A percentile compares a stretch with the other conserved stretches of the same genome.
Conservation (phyloP, 2,888 invertebrate genomes). For the Orthonevra nobilis region DNA sequence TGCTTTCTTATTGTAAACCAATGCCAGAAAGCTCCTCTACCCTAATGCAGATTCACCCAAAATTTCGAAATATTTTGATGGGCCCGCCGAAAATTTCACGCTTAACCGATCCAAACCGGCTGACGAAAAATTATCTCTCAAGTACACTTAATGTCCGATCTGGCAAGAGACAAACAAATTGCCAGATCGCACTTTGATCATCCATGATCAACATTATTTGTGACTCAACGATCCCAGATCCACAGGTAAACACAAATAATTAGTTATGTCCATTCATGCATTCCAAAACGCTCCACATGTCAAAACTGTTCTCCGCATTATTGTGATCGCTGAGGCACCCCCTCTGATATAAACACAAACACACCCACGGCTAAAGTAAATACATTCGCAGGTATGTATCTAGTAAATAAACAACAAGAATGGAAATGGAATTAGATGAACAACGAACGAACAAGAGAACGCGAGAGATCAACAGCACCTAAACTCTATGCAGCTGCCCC, state of each 20-base stretch:
- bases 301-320: constrained; percentile 33
- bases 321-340: constrained; percentile 31
- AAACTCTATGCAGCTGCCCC: constrained; percentile 9
- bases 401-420: constrained; percentile 13
- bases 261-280: constrained; percentile 53
- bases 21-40: too few species aligned
- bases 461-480: constrained; percentile 42
- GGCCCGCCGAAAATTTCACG: constrained; percentile 29
- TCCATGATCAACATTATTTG: constrained; percentile 17
- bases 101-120: constrained; percentile 17
- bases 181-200: too few species aligned
- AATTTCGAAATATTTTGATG: constrained; percentile 40
- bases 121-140: constrained; percentile 18
- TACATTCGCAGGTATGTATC: neutral
- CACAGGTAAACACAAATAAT: constrained; percentile 37
- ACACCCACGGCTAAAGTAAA: neutral
- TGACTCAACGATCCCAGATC: constrained; percentile 40
- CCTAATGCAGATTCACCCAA: too few species aligned
- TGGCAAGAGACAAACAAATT: constrained; percentile 11
- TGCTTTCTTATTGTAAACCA: too few species aligned
- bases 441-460: constrained; percentile 13
- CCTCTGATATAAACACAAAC: neutral
- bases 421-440: constrained; percentile 19
- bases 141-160: constrained; percentile 27
- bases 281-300: constrained; percentile 50